Evolutionary conservation across 2,113 vertebrate species (phyloP), one percentile per base, ranked within the genome.

Genomic region (Saguinus midas): DNA sequence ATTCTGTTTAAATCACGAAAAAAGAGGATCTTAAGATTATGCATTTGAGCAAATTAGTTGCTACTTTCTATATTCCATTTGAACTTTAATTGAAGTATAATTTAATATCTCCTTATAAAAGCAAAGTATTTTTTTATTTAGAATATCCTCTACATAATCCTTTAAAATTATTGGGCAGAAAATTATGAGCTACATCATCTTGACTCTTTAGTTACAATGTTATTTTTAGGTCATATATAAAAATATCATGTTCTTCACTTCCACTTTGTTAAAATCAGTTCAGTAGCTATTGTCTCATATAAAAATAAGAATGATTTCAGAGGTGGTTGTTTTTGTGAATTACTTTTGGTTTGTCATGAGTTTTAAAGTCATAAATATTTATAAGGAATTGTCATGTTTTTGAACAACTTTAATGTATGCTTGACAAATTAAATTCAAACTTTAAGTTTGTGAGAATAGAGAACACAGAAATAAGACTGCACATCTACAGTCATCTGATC

Each of bases 71-170:
- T 58, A 92, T 92, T 94, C 10, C 52, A 87, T 68, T 43, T 95
- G 48, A 96, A 93, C 94, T 95, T 95, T 37, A 87, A 35, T 27
- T 94, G 55, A 94, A 87, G 75, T 70, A 9, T 90, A 94, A 97
- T 87, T 96, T 94, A 75, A 73, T 57, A 78, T 91, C 61, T 64
- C 35, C 48, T 91, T 91, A 52, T 82, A 82, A 83, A 52, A 75
- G 66, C 23, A 72, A 92, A 87, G 48, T 93, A 76, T 87, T 94
- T 95, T 95, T 94, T 92, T 52, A 78, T 89, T 94, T 84, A 87
- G 52, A 52, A 25, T 7, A 87, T n/a, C 78, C 13, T 84, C 64
- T 94, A 75, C 3, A 83, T 75, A 92, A 90, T 7, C 20, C 43
- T 94, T 84, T 84, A 70, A 93, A 79, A 83, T 87, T 75, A 70